A percentile compares a stretch with the other conserved stretches of the same genome.
Conservation (phyloP, 2,113 vertebrate genomes). For the Corythornis vintsioides region DNA sequence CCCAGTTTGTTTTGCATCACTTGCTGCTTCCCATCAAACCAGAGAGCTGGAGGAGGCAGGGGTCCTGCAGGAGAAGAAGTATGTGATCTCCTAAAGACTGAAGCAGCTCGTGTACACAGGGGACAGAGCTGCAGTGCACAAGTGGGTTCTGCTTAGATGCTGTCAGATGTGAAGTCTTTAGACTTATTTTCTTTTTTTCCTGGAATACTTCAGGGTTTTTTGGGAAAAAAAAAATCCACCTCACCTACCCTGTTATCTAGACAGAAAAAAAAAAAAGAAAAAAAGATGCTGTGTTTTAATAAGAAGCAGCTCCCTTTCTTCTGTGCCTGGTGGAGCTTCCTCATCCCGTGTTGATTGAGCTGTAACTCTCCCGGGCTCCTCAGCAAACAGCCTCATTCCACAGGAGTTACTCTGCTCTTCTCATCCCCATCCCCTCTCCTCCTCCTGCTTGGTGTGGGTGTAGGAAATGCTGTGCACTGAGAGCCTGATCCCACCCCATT, state of each 20-base stretch:
- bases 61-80: conserved; percentile 36
- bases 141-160: conserved; percentile 30
- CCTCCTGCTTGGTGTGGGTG: neutral
- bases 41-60: neutral
- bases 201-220: conserved; percentile 43
- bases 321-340: neutral
- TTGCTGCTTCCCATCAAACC: conserved; percentile 41
- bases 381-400: neutral
- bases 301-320: conserved; percentile 51
- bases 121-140: neutral
- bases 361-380: conserved; percentile 1
- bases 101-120: neutral
- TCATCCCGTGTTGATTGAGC: conserved; percentile 11
- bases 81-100: conserved; percentile 53
- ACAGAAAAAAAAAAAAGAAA: neutral
- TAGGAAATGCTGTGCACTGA: neutral
- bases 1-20: conserved; percentile 6
- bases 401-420: neutral
- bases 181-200: conserved; percentile 15
- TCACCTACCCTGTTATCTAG: neutral
- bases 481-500: neutral
- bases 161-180: conserved; percentile 38
- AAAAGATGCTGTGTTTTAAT: conserved; percentile 20
- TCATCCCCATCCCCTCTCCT: neutral
- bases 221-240: neutral